A percentile compares a stretch with the other conserved stretches of the same genome.
Evolutionary conservation across 2,888 invertebrate species (phyloP).

Genomic region (Trissolcus japonicus): DNA sequence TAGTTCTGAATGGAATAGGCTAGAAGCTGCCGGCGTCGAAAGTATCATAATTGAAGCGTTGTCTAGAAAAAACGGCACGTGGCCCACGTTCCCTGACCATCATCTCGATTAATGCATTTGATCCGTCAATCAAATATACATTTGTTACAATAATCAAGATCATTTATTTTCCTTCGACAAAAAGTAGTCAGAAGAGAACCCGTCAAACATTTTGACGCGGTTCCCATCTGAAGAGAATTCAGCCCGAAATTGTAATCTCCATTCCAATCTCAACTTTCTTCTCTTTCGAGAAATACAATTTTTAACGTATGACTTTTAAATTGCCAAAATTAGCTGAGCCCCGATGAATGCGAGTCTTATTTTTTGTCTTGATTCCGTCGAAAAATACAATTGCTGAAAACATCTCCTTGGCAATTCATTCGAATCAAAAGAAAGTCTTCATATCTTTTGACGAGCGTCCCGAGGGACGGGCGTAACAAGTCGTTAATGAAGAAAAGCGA

Average conservation of each 20-base stretch:
- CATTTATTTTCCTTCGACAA: no score
- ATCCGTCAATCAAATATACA: constrained; percentile 23
- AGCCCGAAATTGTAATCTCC: no score
- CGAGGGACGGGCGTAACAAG: constrained; percentile 30
- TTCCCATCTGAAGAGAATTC: no score
- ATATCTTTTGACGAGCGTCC: constrained; percentile 39
- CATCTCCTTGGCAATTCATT: constrained; percentile 8
- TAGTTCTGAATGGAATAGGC: constrained; percentile 10
- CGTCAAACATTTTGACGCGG: no score
- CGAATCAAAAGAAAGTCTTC: constrained; percentile 44
- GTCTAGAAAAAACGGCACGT: constrained; percentile 37
- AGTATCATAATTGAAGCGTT: constrained; percentile 20
- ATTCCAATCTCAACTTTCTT: no score
- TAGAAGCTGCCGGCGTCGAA: constrained; percentile 10
- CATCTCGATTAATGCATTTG: constrained; percentile 32
- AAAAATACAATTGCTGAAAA: background rate
- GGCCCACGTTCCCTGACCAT: constrained; percentile 15
- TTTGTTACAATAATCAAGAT: constrained; percentile 27
- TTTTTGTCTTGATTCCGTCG: background rate
- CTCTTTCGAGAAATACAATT: no score
- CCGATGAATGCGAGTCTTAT: no score
- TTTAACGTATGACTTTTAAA: no score
- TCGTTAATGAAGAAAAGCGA: constrained; percentile 28
- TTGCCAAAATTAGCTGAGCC: no score
- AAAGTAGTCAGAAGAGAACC: no score